phyloP scores from a whole-genome alignment of 2,113 vertebrate species.

The Cichladusa arquata region DNA sequence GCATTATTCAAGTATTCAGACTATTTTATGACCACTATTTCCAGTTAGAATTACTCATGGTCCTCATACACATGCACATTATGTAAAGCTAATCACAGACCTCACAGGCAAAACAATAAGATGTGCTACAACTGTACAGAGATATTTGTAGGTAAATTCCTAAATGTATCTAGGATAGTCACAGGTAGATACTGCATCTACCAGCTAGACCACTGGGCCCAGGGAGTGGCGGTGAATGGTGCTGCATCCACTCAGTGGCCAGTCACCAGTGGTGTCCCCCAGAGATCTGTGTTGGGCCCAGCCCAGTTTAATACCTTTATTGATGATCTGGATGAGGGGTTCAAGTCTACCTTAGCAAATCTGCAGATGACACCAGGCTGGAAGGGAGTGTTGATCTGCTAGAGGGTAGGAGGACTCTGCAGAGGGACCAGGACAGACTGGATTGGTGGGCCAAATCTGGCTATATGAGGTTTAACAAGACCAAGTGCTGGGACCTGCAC shows the following conservation, averaged over 20 bases:
- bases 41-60: not conserved
- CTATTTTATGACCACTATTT: not conserved
- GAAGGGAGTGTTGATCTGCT: not conserved
- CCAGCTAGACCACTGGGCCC: rapidly evolving
- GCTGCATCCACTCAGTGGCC: not conserved
- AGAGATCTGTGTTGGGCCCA: not conserved
- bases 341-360: not conserved
- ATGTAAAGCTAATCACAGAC: not conserved
- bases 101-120: not conserved
- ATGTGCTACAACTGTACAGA: not conserved
- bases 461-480: not conserved
- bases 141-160: not conserved
- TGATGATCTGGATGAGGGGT: too few species aligned
- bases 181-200: not conserved
- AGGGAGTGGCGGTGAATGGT: not conserved
- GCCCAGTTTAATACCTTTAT: not conserved
- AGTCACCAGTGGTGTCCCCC: too few species aligned
- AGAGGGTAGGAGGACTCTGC: not conserved
- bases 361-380: not conserved
- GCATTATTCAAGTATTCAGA: not conserved
- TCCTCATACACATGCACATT: not conserved
- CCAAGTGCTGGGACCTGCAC: too few species aligned
- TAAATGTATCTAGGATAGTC: not conserved
- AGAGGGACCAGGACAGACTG: not conserved
- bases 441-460: not conserved